These are phyloP conservation scores for Autographa pulchrina DNA, from an alignment of 2,888 invertebrate species.

Conservation along the genomic window DNA sequence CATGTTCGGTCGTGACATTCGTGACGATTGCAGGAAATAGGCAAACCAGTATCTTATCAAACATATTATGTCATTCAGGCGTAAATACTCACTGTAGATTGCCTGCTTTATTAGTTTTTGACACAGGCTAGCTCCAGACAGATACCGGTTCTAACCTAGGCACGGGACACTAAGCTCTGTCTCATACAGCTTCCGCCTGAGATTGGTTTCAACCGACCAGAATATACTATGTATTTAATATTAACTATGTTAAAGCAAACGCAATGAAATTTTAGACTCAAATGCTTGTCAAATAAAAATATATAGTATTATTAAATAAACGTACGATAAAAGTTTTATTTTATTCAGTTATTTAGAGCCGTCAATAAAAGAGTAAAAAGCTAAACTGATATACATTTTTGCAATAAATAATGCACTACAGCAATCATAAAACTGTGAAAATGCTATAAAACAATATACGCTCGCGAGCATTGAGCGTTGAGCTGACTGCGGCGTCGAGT, in stretches of 20 bases:
- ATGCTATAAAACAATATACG: neutral
- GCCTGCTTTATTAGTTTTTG: slow-evolving; percentile 4
- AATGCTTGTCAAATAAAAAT: no score
- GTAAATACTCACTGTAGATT: neutral
- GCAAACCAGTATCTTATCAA: neutral
- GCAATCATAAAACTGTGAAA: slow-evolving; percentile 4
- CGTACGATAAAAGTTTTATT: neutral
- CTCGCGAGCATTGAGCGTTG: slow-evolving; percentile 1
- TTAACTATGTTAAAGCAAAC: no score
- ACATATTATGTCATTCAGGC: neutral
- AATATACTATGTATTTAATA: neutral
- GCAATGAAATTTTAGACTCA: no score
- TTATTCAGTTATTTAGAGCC: neutral
- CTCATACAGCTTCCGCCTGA: neutral
- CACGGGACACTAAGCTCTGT: slow-evolving; percentile 1
- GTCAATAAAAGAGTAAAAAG: neutral
- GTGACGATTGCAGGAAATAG: no score
- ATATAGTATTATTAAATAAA: no score
- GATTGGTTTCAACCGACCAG: neutral
- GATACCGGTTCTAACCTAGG: neutral
- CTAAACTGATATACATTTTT: neutral
- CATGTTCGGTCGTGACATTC: neutral
- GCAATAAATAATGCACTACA: neutral
- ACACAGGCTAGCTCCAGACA: slow-evolving; percentile 1
- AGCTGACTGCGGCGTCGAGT: neutral